Evolutionary conservation across 2,888 invertebrate species (phyloP), one percentile per base, ranked within the genome.

Genomic region (Digitonthophagus gazella): DNA sequence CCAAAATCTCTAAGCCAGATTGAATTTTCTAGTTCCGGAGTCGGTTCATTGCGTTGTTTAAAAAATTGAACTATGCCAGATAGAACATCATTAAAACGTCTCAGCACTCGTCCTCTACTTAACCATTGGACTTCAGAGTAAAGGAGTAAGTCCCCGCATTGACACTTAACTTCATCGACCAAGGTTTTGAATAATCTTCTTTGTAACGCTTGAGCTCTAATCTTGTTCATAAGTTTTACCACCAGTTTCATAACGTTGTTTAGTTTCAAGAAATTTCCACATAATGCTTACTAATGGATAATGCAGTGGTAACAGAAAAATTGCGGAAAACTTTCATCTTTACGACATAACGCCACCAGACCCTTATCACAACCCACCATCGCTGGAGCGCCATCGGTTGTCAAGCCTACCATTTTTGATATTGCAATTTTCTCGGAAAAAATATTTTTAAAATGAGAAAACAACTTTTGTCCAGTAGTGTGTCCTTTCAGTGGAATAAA

Each of bases 341-440:
- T 66, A 20, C 56, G 69, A 69, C 72, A 73, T 64, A 73, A 67
- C 14, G 71, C 71, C 66, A 74, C 58, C 65, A 74, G 70, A 69
- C 70, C 72, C 56, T 71, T 74, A 44, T 69, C 68, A n/a, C 11
- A 57, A 67, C 72, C 71, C 22, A 18, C 67, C 70, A 74, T 74
- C 65, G 73, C 71, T 67, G 72, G 74, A 56, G 72, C 71, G 14
- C 69, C 70, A 56, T 71, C 72, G 58, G 74, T 75, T 57, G 73
- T 71, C 67, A 74, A 74, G 15, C 71, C 65, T 16, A 71, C 71
- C 68, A 74, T 71, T 69, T 74, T 74, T 56, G 68, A 63, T 72
- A 73, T 44, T 28, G 67, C 69, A 56, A 72, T 44, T 28, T 74
- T 69, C 57, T 54, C 57, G 61, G 66, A 63, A 19, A 16, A 63